Conservation (phyloP, 2,113 vertebrate species). For the Psittacula cyanocephala region DNA sequence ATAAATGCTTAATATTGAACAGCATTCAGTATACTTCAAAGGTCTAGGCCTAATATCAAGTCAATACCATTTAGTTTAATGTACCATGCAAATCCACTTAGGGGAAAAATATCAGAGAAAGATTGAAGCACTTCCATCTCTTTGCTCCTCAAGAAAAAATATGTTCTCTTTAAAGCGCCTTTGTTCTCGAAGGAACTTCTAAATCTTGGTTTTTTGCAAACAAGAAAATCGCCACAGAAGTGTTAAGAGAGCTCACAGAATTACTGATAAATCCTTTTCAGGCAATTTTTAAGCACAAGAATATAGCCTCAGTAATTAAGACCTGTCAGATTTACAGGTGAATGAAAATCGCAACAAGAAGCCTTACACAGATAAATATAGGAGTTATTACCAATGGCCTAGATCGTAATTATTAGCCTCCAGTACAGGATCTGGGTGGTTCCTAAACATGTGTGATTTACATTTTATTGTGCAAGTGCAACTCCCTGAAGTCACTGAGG, state of each 20-base stretch:
- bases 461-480: not conserved
- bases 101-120: not conserved
- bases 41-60: not conserved
- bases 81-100: slow-evolving; percentile 12
- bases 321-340: not conserved
- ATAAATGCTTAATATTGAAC: not conserved
- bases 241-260: not conserved
- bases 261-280: not conserved
- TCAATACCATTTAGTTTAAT: slow-evolving; percentile 8
- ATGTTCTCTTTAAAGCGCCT: not conserved
- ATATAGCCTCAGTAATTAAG: not conserved
- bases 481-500: not conserved
- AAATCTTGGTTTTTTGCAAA: not conserved
- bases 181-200: not conserved
- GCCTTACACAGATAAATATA: not conserved
- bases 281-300: not conserved
- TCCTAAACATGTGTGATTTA: not conserved
- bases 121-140: not conserved
- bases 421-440: not conserved
- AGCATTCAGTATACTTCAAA: not conserved
- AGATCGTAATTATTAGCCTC: not conserved
- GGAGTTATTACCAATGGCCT: not conserved
- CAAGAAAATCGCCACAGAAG: not conserved
- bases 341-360: not conserved
- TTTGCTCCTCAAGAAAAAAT: not conserved